phyloP scores from a whole-genome alignment of 2,888 invertebrate genomes.

The Drosophila mayaguana region DNA sequence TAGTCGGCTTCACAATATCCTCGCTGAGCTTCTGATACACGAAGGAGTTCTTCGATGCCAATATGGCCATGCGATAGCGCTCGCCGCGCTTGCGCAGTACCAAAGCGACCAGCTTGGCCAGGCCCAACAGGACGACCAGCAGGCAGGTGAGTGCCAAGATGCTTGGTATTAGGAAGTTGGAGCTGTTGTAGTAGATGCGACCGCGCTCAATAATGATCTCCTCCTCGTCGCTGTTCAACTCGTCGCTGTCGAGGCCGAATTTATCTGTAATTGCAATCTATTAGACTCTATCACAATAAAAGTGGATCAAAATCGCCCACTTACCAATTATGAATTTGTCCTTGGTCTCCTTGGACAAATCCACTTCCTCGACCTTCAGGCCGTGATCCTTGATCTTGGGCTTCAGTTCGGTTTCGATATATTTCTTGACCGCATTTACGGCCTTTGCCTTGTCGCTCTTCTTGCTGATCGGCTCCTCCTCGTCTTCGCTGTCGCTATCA shows the following conservation, averaged over 20 bases:
- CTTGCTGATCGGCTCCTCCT: conserved; percentile 52
- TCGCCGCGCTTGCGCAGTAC: conserved; percentile 86
- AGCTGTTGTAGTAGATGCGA: conserved; percentile 85
- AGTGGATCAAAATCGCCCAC: conserved; percentile 16
- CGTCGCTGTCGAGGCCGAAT: conserved; percentile 74
- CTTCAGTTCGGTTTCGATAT: conserved; percentile 54
- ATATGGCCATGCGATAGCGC: conserved; percentile 85
- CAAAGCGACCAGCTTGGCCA: conserved; percentile 86
- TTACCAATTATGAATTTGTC: conserved; percentile 82
- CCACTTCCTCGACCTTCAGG: conserved; percentile 81
- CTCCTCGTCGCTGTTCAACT: conserved; percentile 76
- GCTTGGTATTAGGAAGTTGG: conserved; percentile 87
- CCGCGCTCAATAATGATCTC: conserved; percentile 84
- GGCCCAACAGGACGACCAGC: conserved; percentile 86
- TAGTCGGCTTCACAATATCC: conserved; percentile 88
- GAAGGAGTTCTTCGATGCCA: conserved; percentile 86
- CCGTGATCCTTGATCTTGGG: conserved; percentile 76
- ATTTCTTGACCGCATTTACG: conserved; percentile 38
- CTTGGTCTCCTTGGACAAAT: conserved; percentile 78
- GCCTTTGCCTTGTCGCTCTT: conserved; percentile 46
- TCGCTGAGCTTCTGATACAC: conserved; percentile 93
- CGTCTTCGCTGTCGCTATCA: conserved; percentile 69
- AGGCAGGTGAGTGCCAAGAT: conserved; percentile 87
- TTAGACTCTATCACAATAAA: too few species aligned
- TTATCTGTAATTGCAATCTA: conserved; percentile 67